These are phyloP conservation scores for Argya squamiceps DNA, from an alignment of 2,797 vertebrate genomes.

Conservation along the genomic window DNA sequence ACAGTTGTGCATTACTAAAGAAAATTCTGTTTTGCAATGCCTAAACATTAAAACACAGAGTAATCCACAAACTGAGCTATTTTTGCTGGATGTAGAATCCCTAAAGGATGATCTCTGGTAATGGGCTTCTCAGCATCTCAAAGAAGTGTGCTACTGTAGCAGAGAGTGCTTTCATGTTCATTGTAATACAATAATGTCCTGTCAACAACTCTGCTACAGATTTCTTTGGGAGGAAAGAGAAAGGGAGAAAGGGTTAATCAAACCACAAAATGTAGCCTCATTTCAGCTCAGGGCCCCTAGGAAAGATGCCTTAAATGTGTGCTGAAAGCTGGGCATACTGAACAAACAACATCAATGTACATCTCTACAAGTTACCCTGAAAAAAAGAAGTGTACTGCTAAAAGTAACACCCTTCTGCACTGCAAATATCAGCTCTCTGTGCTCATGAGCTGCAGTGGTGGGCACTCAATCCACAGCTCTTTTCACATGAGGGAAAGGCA, in stretches of 20 bases:
- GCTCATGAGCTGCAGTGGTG: neutral
- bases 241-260: neutral
- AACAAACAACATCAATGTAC: neutral
- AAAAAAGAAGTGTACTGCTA: neutral
- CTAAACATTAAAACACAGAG: neutral
- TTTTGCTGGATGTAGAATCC: conserved; percentile 39
- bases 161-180: neutral
- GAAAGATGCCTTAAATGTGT: neutral
- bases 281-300: neutral
- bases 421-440: neutral
- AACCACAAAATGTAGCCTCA: neutral
- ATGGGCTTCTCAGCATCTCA: conserved; percentile 23
- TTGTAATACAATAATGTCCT: neutral
- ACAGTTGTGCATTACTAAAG: neutral
- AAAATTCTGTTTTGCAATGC: conserved; percentile 9
- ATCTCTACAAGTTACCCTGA: neutral
- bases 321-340: neutral
- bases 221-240: neutral
- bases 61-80: conserved; percentile 32
- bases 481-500: neutral
- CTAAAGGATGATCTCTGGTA: conserved; percentile 41
- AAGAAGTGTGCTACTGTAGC: neutral
- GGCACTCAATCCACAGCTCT: neutral
- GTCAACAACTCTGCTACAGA: neutral
- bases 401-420: neutral